These are phyloP conservation scores for Ficedula albicollis DNA, from an alignment of 2,797 vertebrate species.

Conservation along the genomic window DNA sequence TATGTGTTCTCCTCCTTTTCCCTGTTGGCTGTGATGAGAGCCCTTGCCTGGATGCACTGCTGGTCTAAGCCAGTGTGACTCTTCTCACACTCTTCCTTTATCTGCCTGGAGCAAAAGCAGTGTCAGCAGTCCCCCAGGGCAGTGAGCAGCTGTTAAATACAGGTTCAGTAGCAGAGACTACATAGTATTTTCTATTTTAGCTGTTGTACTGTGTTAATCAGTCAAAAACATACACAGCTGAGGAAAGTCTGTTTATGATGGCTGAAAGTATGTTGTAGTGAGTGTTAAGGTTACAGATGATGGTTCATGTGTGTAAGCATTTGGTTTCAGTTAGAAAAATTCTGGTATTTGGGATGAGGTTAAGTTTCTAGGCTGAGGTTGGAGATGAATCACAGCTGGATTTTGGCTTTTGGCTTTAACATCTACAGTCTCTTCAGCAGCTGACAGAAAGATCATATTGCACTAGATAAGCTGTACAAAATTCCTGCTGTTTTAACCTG, in stretches of 20 bases:
- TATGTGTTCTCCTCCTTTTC: background rate
- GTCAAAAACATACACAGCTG: background rate
- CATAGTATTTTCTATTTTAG: background rate
- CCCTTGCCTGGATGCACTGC: background rate
- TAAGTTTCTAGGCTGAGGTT: constrained; percentile 38
- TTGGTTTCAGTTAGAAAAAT: constrained; percentile 11
- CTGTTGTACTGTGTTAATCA: background rate
- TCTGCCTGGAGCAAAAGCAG: background rate
- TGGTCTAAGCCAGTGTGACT: background rate
- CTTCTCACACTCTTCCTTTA: background rate
- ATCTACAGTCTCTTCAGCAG: constrained; percentile 30
- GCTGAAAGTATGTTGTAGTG: background rate
- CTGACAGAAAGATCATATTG: constrained; percentile 34
- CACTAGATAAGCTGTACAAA: constrained; percentile 32
- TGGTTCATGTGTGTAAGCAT: background rate
- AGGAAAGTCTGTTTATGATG: background rate
- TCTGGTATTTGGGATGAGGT: background rate
- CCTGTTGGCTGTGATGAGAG: background rate
- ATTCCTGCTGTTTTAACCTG: constrained; percentile 62
- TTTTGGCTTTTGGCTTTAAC: constrained; percentile 51
- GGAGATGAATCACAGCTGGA: constrained; percentile 58
- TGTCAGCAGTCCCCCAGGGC: rapidly evolving
- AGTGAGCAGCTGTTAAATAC: background rate
- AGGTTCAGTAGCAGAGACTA: background rate
- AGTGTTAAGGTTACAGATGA: background rate